Evolutionary conservation across 2,113 vertebrate species (phyloP), one percentile per base, ranked within the genome.

Genomic region (Nesoenas mayeri): DNA sequence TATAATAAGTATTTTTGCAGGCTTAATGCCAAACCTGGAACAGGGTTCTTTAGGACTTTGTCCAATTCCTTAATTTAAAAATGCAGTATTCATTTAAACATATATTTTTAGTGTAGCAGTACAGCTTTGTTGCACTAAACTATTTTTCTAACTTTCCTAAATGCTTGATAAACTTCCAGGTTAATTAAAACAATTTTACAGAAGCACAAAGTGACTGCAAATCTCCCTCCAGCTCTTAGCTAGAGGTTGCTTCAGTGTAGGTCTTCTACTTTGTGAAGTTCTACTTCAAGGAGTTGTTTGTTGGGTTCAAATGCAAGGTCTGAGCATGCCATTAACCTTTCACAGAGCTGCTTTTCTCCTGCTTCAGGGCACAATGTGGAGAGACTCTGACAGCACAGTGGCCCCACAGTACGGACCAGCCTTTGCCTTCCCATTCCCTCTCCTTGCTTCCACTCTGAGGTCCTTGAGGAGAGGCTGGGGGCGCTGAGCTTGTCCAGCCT

Each of bases 21-120:
- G 96, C 96, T 91, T 87, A 80, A 73, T 61, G 94, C 96, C 96
- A 97, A 96, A 91, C 66, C 86, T 91, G 85, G 95, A 91, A 85
- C 62, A 93, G 88, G 53, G 38, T 79, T 95, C 85, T 81, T 64
- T 79, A 95, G 84, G 95, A 89, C 67, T 91, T 91, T 32, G 34
- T 96, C 95, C 97, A 96, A 91, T 82, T 97, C 94, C 93, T 96
- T 97, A 97, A 97, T 97, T 97, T 95, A 95, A 97, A 97, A 97
- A 95, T 74, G 26, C 42, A 82, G 65, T 72, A 80, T 91, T 97
- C 77, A 82, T 96, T 96, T 88, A 15, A 93, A 97, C 71, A 78
- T 65, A 69, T 95, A 89, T 95, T 97, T 97, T 97, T 97, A 96
- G 93, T 47, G 61, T 57, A 75, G 92, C 54, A 81, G 75, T 73